A percentile compares a stretch with the other conserved stretches of the same genome.
Evolutionary conservation across 2,888 invertebrate genomes (phyloP).

Genomic region (Agriotes lineatus): DNA sequence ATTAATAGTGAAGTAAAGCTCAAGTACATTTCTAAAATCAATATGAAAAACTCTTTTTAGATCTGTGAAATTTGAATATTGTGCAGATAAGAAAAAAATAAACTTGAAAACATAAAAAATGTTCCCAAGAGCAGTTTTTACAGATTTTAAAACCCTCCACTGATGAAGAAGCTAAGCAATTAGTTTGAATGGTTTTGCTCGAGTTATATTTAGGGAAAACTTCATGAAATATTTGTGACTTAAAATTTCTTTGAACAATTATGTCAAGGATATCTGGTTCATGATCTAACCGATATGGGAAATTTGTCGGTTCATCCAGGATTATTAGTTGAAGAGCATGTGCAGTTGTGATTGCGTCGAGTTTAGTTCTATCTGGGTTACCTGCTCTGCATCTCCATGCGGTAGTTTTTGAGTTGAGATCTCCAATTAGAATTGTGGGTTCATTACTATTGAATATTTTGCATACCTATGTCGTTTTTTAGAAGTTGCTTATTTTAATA

Average conservation of each 20-base stretch:
- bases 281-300: constrained; percentile 6
- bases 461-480: background rate
- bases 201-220: too few species aligned
- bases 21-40: too few species aligned
- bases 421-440: background rate
- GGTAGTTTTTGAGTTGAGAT: constrained; percentile 8
- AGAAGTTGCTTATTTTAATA: background rate
- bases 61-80: too few species aligned
- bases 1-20: too few species aligned
- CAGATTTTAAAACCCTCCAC: too few species aligned
- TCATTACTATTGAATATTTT: background rate
- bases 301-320: constrained; percentile 13
- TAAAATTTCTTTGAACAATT: background rate
- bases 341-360: constrained; percentile 5
- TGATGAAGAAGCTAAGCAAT: too few species aligned
- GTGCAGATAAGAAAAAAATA: too few species aligned
- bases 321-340: background rate
- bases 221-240: too few species aligned
- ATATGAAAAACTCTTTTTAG: too few species aligned
- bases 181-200: too few species aligned
- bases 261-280: background rate
- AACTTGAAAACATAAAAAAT: too few species aligned
- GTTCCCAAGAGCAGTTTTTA: too few species aligned
- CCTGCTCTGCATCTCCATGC: constrained; percentile 11
- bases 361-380: constrained; percentile 8